A percentile compares a stretch with the other conserved stretches of the same genome.
These are phyloP conservation scores for Rostratula benghalensis DNA, from an alignment of 2,113 vertebrate genomes.

Conservation along the genomic window DNA sequence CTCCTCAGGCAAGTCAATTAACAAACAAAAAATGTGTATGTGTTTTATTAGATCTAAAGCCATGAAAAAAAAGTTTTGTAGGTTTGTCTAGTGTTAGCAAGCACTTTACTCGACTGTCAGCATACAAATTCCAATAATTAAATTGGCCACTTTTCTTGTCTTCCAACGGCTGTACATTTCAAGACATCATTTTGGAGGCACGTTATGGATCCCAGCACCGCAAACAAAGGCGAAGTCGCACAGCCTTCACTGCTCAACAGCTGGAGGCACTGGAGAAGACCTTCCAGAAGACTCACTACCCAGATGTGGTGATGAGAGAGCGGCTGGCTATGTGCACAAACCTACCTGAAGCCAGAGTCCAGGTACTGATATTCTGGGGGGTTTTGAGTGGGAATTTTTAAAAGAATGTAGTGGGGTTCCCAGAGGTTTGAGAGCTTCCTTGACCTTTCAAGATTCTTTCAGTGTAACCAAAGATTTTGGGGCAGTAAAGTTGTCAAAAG, in stretches of 20 bases:
- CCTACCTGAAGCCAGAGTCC: slow-evolving; percentile 95
- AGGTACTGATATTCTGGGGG: slow-evolving; percentile 74
- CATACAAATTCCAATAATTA: slow-evolving; percentile 84
- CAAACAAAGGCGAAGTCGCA: slow-evolving; percentile 96
- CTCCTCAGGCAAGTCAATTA: neutral
- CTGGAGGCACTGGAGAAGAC: slow-evolving; percentile 98
- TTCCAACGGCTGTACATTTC: slow-evolving; percentile 98
- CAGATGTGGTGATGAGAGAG: slow-evolving; percentile 98
- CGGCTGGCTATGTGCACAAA: slow-evolving; percentile 99
- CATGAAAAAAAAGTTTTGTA: accelerated
- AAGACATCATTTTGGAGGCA: slow-evolving; percentile 99
- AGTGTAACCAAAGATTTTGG: neutral
- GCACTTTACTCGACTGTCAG: neutral
- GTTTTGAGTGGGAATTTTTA: neutral
- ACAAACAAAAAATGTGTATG: neutral
- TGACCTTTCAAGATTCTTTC: neutral
- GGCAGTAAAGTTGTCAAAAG: neutral
- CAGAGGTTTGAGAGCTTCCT: neutral
- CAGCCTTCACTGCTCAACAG: slow-evolving; percentile 96
- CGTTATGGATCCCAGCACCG: slow-evolving; percentile 98
- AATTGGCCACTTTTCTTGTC: slow-evolving; percentile 87
- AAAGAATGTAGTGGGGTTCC: neutral
- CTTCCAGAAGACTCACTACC: slow-evolving; percentile 99
- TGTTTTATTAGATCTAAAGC: neutral
- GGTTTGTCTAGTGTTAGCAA: neutral